These are phyloP conservation scores for Sarcophaga caerulescens DNA, from an alignment of 2,888 invertebrate genomes.

Conservation along the genomic window DNA sequence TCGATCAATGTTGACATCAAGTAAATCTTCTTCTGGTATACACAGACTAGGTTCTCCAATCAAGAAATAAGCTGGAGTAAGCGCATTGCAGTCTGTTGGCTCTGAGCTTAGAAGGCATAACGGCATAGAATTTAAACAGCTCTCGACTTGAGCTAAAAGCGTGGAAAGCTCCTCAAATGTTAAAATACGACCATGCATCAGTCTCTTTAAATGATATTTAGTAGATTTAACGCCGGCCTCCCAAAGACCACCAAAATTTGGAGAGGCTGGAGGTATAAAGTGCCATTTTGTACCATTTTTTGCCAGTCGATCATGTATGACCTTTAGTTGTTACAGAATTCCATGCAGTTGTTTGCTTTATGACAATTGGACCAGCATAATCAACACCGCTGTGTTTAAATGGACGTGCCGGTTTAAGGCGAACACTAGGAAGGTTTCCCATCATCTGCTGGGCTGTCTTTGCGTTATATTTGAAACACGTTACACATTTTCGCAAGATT, in stretches of 20 bases:
- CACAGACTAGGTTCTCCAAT: constrained; percentile 41
- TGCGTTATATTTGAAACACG: constrained; percentile 41
- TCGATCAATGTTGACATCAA: constrained; percentile 42
- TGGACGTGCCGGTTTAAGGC: constrained; percentile 44
- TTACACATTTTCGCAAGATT: constrained; percentile 28
- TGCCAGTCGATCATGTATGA: constrained; percentile 46
- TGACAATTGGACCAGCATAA: background rate
- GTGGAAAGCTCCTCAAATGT: too few relatives aligned
- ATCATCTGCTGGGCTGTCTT: constrained; percentile 30
- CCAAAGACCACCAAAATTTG: constrained; percentile 62
- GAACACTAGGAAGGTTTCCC: constrained; percentile 55
- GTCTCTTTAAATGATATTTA: constrained; percentile 47
- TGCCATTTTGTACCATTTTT: constrained; percentile 42
- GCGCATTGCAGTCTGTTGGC: constrained; percentile 19
- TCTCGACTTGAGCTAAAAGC: constrained; percentile 45
- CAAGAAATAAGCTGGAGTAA: constrained; percentile 53
- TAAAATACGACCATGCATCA: too few relatives aligned
- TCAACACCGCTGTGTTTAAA: constrained; percentile 4
- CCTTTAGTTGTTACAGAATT: constrained; percentile 45
- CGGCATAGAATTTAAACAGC: constrained; percentile 55
- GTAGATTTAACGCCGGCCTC: constrained; percentile 58
- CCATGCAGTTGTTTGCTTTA: constrained; percentile 14
- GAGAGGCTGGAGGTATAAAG: constrained; percentile 55
- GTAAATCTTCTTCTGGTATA: constrained; percentile 10
- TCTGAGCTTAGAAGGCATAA: constrained; percentile 38